Evolutionary conservation across 2,888 invertebrate genomes (phyloP).

Genomic region (Drosophila rellima): DNA sequence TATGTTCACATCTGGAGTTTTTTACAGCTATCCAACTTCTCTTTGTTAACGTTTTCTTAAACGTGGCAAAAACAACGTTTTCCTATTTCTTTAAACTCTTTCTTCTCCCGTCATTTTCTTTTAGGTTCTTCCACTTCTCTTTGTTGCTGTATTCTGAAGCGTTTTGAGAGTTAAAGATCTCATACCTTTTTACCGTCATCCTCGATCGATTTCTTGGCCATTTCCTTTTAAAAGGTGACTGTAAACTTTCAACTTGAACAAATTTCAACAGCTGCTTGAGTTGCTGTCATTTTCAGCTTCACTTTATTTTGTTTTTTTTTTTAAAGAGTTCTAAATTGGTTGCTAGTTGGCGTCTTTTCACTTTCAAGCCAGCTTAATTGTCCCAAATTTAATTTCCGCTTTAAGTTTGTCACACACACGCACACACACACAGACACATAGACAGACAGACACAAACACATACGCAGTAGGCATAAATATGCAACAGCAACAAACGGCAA

Average conservation of each 20-base stretch:
- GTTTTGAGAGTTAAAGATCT: too few relatives aligned
- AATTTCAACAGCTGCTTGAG: background rate
- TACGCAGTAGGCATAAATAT: slow-evolving; percentile 60
- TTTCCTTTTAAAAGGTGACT: background rate
- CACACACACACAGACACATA: slow-evolving; percentile 33
- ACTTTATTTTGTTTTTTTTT: background rate
- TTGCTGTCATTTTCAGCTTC: background rate
- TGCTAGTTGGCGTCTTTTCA: slow-evolving; percentile 43
- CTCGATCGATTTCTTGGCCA: background rate
- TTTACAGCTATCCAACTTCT: background rate
- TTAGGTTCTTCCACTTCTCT: background rate
- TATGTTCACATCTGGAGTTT: too few relatives aligned
- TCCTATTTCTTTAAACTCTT: too few relatives aligned
- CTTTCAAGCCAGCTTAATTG: slow-evolving; percentile 63
- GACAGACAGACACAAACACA: slow-evolving; percentile 5
- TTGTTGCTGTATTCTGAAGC: background rate
- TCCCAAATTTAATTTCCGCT: slow-evolving; percentile 77
- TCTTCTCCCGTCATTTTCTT: background rate
- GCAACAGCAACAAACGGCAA: slow-evolving; percentile 54
- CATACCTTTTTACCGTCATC: too few relatives aligned
- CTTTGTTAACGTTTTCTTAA: background rate
- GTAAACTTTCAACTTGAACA: background rate
- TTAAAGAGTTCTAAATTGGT: background rate
- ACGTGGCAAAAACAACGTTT: background rate
- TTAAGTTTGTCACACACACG: slow-evolving; percentile 57